Percentiles rank a stretch among this genome's conserved stretches.
These are phyloP conservation scores for Pogonophryne albipinna DNA, from an alignment of 2,797 vertebrate species.

Conservation along the genomic window DNA sequence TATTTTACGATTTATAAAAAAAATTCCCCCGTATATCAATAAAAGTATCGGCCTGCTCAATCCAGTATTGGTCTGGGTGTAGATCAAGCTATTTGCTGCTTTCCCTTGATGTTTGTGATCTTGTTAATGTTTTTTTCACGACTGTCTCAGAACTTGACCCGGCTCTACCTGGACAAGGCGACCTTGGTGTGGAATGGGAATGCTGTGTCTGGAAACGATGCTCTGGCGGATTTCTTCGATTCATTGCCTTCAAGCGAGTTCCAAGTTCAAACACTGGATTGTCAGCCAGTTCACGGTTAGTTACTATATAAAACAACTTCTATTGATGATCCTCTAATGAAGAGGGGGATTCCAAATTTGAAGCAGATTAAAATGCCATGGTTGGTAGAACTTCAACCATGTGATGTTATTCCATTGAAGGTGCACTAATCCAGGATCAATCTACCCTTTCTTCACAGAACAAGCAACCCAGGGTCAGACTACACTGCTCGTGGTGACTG, in stretches of 20 bases:
- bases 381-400: neutral
- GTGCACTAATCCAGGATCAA: neutral
- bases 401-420: neutral
- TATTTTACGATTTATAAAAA: neutral
- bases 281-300: constrained; percentile 94
- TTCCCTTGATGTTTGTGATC: neutral
- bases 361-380: neutral
- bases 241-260: constrained; percentile 97
- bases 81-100: neutral
- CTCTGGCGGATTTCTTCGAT: constrained; percentile 94
- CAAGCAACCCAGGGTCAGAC: constrained; percentile 96
- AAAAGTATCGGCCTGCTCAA: neutral
- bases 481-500: constrained; percentile 93
- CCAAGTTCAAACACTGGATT: constrained; percentile 93
- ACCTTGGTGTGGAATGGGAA: constrained; percentile 98
- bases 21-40: neutral
- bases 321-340: neutral
- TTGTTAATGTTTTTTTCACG: neutral
- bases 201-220: constrained; percentile 90
- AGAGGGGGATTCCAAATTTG: neutral
- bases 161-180: constrained; percentile 95
- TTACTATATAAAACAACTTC: neutral
- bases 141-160: constrained; percentile 87
- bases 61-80: neutral
- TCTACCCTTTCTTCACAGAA: constrained; percentile 80